Percentiles rank a stretch among this genome's conserved stretches.
phyloP scores from a whole-genome alignment of 2,113 vertebrate genomes.

The Esox niger region DNA sequence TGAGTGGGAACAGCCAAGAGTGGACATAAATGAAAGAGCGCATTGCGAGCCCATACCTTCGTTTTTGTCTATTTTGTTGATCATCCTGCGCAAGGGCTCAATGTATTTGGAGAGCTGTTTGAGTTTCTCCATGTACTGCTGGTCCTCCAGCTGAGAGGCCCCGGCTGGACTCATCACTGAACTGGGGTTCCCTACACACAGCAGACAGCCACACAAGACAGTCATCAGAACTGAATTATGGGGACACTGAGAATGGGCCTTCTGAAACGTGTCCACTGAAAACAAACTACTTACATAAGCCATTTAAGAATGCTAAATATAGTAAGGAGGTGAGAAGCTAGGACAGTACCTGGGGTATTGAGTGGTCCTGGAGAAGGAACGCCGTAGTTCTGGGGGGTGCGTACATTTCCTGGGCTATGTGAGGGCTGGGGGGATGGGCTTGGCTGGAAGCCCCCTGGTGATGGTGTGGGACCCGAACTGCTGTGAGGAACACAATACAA shows the following conservation, averaged over 20 bases:
- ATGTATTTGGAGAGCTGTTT: conserved; percentile 97
- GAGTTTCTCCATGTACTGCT: conserved; percentile 97
- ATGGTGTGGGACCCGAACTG: conserved; percentile 93
- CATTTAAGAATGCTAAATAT: no score
- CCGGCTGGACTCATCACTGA: conserved; percentile 93
- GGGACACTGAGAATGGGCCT: no score
- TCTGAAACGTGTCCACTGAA: no score
- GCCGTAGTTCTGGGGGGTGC: conserved; percentile 92
- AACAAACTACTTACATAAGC: no score
- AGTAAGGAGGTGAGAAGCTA: no score
- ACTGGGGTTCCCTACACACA: conserved; percentile 83
- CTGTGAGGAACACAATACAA: conserved; percentile 7
- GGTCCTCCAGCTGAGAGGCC: conserved; percentile 88
- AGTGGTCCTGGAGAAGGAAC: conserved; percentile 93
- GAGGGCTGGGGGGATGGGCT: conserved; percentile 96
- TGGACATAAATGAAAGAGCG: not conserved
- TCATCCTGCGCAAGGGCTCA: conserved; percentile 93
- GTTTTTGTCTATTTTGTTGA: conserved; percentile 99
- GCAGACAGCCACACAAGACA: not conserved
- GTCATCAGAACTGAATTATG: no score
- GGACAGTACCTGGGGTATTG: conserved; percentile 87
- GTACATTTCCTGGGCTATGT: conserved; percentile 86
- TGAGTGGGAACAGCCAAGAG: not conserved
- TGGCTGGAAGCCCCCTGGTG: conserved; percentile 93
- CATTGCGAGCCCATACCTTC: conserved; percentile 77